Base-by-base conservation (phyloP, 2,888 invertebrate genomes). In the Rotaria macrura region DNA sequence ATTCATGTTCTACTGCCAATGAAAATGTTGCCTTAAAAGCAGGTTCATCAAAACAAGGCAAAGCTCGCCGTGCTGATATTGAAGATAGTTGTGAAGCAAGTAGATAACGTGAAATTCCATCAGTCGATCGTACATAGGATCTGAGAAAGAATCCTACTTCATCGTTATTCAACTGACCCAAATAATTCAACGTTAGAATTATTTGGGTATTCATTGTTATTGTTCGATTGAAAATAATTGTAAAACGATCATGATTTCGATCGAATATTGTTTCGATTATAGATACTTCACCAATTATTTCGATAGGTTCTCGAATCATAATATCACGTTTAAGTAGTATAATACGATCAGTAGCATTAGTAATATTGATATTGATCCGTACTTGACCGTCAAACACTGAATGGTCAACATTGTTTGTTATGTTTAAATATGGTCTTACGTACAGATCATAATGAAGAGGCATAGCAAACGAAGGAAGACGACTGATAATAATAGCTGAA, bases 11-110 rank as follows among this genome's bases (percentile, higher is more conserved):
- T 6, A 84, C 84, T 20, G 17, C 12, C 0, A 84, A 12, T 12
- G 84, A 34, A 29, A 57, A 84, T 0, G 34, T 38, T 38, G 84
- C 84, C 57, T 84, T 84, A 2, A 40, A 10, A 25, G 14, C 25
- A 2, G 84, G 84, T 25, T 84, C 84, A n/a, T 84, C 84, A n/a
- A 55, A 84, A 57, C 84, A 84, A 57, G 84, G 84, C 6, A 84
- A 40, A 34, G 57, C 57, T 84, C 57, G 54, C 43, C 84, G 55
- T 23, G 84, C 84, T 49, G 54, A 54, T 12, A 57, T 57, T 1
- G 84, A 40, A 20, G 52, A 52, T 52, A 84, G 49, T 52, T 84
- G 84, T 34, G 84, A 52, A 12, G 84, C 47, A 29, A 54, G 43
- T n/a, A 79, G n/a, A 79, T 79, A 79, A 25, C 79, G 23, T 43